Conservation (phyloP, 2,113 vertebrate genomes). For the Donacobius atricapilla region DNA sequence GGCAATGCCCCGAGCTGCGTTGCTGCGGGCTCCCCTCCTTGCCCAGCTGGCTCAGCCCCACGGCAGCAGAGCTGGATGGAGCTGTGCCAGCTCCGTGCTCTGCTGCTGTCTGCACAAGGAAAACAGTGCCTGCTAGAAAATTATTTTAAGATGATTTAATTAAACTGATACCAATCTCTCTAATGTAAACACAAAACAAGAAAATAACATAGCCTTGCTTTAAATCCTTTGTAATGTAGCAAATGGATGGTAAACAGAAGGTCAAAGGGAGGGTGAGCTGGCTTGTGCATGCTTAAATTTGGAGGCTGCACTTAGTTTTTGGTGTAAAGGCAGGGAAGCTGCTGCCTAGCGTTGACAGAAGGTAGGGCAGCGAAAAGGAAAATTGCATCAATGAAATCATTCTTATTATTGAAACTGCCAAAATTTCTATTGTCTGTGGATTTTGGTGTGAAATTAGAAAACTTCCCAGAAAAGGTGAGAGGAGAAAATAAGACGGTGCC, state of each 20-base stretch:
- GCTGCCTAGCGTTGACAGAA: neutral
- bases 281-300: neutral
- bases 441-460: neutral
- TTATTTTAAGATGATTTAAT: neutral
- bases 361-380: neutral
- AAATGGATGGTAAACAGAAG: neutral
- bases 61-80: neutral
- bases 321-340: neutral
- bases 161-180: conserved; percentile 40
- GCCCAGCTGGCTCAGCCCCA: neutral
- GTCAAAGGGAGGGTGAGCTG: neutral
- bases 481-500: neutral
- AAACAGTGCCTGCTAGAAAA: neutral
- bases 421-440: neutral
- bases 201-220: neutral
- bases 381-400: neutral
- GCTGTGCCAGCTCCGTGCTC: rapidly evolving
- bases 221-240: neutral
- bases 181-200: conserved; percentile 26
- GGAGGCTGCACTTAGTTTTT: neutral
- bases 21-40: neutral
- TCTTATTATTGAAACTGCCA: neutral
- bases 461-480: neutral
- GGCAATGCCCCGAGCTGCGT: neutral
- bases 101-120: neutral